Evolutionary conservation across 2,888 invertebrate genomes (phyloP).

Genomic region (Chalcosyrphus nemorum): DNA sequence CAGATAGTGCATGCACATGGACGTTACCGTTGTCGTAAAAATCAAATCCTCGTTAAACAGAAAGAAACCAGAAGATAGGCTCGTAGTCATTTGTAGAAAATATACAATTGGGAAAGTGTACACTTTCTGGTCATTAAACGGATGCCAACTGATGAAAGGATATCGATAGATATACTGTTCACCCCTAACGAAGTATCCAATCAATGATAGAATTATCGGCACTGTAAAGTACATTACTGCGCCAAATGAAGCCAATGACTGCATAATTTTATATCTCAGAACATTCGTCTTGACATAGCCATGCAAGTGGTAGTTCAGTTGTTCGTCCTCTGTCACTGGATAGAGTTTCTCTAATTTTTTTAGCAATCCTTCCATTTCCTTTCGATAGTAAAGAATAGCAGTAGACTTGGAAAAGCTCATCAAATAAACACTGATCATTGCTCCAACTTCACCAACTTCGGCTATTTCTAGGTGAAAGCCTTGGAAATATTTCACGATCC

Average conservation of each 20-base stretch:
- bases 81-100: neutral
- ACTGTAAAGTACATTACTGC: neutral
- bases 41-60: conserved; percentile 22
- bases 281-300: neutral
- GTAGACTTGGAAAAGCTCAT: neutral
- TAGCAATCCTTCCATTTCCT: neutral
- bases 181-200: neutral
- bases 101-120: neutral
- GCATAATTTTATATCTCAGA: neutral
- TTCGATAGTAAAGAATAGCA: neutral
- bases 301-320: neutral
- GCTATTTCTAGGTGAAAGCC: neutral
- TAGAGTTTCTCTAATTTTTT: neutral
- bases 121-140: neutral
- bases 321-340: neutral
- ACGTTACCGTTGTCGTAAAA: neutral
- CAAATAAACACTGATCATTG: neutral
- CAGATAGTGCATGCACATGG: conserved; percentile 45
- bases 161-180: neutral
- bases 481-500: neutral
- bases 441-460: neutral
- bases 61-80: neutral
- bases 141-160: neutral
- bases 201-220: conserved; percentile 3
- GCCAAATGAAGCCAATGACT: neutral